A percentile compares a stretch with the other conserved stretches of the same genome.
These are phyloP conservation scores for Digitonthophagus gazella DNA, from an alignment of 2,888 invertebrate species.

Conservation along the genomic window DNA sequence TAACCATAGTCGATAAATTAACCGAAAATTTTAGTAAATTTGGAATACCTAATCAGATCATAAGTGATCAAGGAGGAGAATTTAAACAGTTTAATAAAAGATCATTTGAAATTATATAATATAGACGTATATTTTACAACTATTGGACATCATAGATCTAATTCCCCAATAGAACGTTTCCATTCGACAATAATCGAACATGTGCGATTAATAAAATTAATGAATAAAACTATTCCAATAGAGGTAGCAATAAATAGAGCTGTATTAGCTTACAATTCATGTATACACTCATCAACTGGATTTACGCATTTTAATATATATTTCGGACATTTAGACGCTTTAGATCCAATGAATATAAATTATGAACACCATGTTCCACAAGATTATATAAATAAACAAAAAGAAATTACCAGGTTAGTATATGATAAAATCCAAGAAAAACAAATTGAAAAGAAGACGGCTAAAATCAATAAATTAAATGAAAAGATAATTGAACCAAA, in stretches of 20 bases:
- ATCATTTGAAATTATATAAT: conserved; percentile 24
- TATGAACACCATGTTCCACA: no score
- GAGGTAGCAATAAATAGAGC: not conserved
- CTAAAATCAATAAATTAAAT: not conserved
- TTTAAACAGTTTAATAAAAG: conserved; percentile 25
- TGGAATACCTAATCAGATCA: conserved; percentile 26
- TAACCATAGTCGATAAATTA: conserved; percentile 17
- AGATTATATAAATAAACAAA: conserved; percentile 2
- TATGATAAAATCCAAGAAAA: conserved; percentile 1
- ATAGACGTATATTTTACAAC: conserved; percentile 22
- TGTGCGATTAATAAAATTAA: conserved; percentile 15
- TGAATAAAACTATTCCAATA: conserved; percentile 7
- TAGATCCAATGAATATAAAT: no score
- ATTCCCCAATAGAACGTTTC: conserved; percentile 20
- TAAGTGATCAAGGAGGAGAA: conserved; percentile 26
- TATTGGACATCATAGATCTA: not conserved
- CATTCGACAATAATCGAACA: conserved; percentile 18
- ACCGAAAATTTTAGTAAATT: conserved; percentile 24
- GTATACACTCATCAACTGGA: conserved; percentile 14
- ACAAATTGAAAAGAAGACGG: not conserved
- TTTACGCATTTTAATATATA: conserved; percentile 16
- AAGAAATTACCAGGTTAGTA: not conserved
- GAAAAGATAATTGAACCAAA: conserved; percentile 2
- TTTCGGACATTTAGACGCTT: conserved; percentile 12
- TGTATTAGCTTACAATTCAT: conserved; percentile 16